Evolutionary conservation across 2,888 invertebrate species (phyloP), one percentile per base, ranked within the genome.

Genomic region (Apeira syringaria): DNA sequence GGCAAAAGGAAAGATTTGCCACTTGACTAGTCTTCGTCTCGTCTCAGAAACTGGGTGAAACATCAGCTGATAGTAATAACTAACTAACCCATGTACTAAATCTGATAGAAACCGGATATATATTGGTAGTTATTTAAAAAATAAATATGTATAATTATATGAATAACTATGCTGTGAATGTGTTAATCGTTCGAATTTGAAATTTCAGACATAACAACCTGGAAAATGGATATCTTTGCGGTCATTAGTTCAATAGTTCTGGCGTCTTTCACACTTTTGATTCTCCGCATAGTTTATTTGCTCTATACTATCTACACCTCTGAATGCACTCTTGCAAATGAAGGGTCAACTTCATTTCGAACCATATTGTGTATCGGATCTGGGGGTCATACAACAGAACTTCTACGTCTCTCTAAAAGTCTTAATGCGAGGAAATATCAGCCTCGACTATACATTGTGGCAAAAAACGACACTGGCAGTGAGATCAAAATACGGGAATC

Each of bases 301-400:
- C 43, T 82, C 7, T 68, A 59, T 29, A 53, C 53, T 13, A 75
- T 83, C 42, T 61, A 68, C 15, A 64, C 66, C 2, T 53, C 61
- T 1, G 68, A 78, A 44, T 73, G 72, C 53, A 57, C 47, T 47
- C 41, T 85, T 29, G 50, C 50, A 32, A 61, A 53, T 34, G 49
- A 64, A 37, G 50, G 53, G 5, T 54, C 48, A 18, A 53, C 72
- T 29, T 56, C 73, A 34, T 56, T 89, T 17, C 74, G 73, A 48
- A 93, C 94, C 3, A 61, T 94, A 42, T 87, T 94, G 55, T 93
- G 95, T 54, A 92, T 95, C 44, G 95, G 95, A 24, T 94, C 95
- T 54, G 98, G 97, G 40, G 98, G 98, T 0, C 99, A 99, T 74
- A 99, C 99, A 0, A 94, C 95, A n/a, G 99, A 99, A 91, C 95